These are phyloP conservation scores for Drosophila melanica DNA, from an alignment of 1,140 invertebrate genomes.

Conservation along the genomic window DNA sequence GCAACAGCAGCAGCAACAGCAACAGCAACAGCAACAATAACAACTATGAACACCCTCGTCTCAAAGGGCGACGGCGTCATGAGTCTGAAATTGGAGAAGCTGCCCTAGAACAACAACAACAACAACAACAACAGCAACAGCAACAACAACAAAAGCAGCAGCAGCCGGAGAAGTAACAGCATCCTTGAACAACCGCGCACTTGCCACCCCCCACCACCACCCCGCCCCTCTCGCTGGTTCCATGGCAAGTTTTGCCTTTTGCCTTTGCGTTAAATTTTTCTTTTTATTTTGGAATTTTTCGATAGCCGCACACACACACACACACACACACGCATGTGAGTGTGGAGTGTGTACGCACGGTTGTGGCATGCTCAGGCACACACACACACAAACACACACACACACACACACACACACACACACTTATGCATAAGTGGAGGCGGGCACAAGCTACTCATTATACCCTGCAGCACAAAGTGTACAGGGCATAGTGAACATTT, in stretches of 20 bases:
- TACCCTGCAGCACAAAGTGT: slow-evolving; percentile 10
- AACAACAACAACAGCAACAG: not conserved
- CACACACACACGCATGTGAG: slow-evolving; percentile 16
- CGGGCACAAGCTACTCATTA: slow-evolving; percentile 71
- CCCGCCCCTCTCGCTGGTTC: slow-evolving; percentile 7
- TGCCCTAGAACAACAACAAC: slow-evolving; percentile 27
- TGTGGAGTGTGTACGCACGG: slow-evolving; percentile 14
- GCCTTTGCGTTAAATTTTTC: slow-evolving; percentile 78
- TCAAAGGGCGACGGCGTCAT: slow-evolving; percentile 52
- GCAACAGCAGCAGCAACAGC: slow-evolving; percentile 13
- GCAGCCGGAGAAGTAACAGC: slow-evolving; percentile 26
- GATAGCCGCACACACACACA: slow-evolving; percentile 51
- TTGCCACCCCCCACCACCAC: not conserved
- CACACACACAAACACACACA: slow-evolving; percentile 29
- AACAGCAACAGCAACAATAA: not conserved
- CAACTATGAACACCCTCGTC: slow-evolving; percentile 49
- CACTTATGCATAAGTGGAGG: slow-evolving; percentile 43
- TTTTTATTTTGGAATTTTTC: slow-evolving; percentile 83
- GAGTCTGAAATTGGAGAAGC: slow-evolving; percentile 73
- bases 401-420: slow-evolving; percentile 11
- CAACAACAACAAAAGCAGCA: not conserved
- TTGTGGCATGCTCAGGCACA: slow-evolving; percentile 25
- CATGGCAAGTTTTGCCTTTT: slow-evolving; percentile 72
- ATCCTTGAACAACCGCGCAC: slow-evolving; percentile 27
- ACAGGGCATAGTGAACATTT: not conserved